These are phyloP conservation scores for Aspidiotus destructor DNA, from an alignment of 2,888 invertebrate genomes.

Conservation along the genomic window DNA sequence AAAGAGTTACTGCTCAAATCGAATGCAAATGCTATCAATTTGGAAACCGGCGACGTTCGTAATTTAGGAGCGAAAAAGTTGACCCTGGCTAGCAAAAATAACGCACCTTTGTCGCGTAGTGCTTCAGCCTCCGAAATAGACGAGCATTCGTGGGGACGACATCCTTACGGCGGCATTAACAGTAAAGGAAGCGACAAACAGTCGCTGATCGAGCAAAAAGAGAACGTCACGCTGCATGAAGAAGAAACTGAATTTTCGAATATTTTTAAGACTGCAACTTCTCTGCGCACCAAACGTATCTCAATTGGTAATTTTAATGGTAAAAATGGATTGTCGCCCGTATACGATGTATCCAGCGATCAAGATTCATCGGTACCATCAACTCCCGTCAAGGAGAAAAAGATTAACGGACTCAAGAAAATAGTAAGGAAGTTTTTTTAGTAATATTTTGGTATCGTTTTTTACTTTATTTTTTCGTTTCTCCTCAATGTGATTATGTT, in stretches of 20 bases:
- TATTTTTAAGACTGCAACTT: slow-evolving; percentile 45
- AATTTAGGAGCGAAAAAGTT: neutral
- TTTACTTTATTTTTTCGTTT: neutral
- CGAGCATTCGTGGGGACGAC: slow-evolving; percentile 21
- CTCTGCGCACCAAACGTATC: slow-evolving; percentile 42
- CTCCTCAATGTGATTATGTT: too few species aligned
- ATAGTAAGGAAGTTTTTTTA: slow-evolving; percentile 30
- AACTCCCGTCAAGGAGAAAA: slow-evolving; percentile 28
- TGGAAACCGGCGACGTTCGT: slow-evolving; percentile 41
- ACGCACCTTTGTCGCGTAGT: slow-evolving; percentile 23
- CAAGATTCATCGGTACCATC: slow-evolving; percentile 24
- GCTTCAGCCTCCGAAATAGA: slow-evolving; percentile 37
- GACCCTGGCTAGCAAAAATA: neutral
- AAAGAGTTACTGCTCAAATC: slow-evolving; percentile 40
- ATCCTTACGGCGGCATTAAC: neutral
- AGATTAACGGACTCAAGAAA: slow-evolving; percentile 27
- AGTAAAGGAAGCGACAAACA: neutral
- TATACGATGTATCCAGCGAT: slow-evolving; percentile 22
- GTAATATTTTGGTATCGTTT: neutral
- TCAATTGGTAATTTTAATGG: slow-evolving; percentile 36
- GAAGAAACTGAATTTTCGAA: slow-evolving; percentile 20
- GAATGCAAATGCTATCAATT: slow-evolving; percentile 33
- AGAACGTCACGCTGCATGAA: neutral
- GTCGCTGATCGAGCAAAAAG: neutral
- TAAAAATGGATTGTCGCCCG: slow-evolving; percentile 10